A percentile compares a stretch with the other conserved stretches of the same genome.
phyloP scores from a whole-genome alignment of 1,140 invertebrate genomes.

The Gryon sp. region DNA sequence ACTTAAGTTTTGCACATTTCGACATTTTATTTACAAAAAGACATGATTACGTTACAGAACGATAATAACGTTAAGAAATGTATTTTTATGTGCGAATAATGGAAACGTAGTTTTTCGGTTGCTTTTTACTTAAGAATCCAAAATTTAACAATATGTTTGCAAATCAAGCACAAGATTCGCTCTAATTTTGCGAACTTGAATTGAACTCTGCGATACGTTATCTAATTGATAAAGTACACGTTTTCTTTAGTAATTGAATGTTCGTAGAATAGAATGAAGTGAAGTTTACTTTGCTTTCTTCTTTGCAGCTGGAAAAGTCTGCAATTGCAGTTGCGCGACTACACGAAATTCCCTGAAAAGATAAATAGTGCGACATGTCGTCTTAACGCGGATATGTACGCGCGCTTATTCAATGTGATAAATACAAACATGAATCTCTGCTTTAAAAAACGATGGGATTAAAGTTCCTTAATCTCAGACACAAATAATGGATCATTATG shows the following conservation, averaged over 20 bases:
- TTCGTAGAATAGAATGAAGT: conserved; percentile 2
- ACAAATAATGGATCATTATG: too few relatives aligned
- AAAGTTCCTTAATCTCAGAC: too few relatives aligned
- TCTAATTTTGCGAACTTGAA: conserved; percentile 1
- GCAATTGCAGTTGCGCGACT: conserved; percentile 5
- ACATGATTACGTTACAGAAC: too few relatives aligned
- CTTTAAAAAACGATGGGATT: too few relatives aligned
- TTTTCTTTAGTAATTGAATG: conserved; percentile 28
- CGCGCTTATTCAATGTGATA: conserved; percentile 2
- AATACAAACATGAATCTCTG: background rate
- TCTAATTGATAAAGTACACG: conserved; percentile 41
- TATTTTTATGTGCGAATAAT: too few relatives aligned
- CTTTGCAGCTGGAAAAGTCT: too few relatives aligned
- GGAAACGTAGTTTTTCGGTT: too few relatives aligned
- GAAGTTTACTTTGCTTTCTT: conserved; percentile 5
- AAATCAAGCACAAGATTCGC: conserved; percentile 36
- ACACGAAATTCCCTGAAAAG: conserved; percentile 1
- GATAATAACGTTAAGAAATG: too few relatives aligned
- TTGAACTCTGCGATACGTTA: conserved; percentile 17
- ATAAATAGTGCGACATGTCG: conserved; percentile 17
- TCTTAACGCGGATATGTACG: background rate
- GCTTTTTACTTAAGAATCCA: too few relatives aligned
- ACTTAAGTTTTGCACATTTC: too few relatives aligned
- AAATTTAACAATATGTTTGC: too few relatives aligned
- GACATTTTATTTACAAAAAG: too few relatives aligned